Conservation (phyloP, 2,113 vertebrate species). For the Anguilla japonica region DNA sequence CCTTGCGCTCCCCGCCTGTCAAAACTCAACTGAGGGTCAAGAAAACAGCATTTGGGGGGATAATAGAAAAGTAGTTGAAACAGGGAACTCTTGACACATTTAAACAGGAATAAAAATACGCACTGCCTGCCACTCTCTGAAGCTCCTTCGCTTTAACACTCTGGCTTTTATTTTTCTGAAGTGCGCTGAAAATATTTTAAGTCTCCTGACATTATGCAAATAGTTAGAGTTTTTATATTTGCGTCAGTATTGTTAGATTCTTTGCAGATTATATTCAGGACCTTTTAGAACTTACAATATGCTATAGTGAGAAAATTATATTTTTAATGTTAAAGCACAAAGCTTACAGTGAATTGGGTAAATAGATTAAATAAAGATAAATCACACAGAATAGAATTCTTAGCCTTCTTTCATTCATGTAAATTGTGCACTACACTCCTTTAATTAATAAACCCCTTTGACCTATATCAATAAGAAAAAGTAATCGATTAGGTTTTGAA, state of each 20-base stretch:
- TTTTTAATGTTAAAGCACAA: too few species aligned
- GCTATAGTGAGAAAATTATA: too few species aligned
- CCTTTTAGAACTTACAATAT: too few species aligned
- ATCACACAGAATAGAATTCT: too few species aligned
- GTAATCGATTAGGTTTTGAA: too few species aligned
- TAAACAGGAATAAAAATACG: conserved; percentile 37
- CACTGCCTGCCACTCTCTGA: conserved; percentile 10
- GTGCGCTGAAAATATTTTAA: not conserved
- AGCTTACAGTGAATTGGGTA: too few species aligned
- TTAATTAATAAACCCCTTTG: not conserved
- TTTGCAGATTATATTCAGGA: too few species aligned
- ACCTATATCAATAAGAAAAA: too few species aligned
- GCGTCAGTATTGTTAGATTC: too few species aligned
- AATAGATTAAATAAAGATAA: too few species aligned
- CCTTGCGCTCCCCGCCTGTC: conserved; percentile 49
- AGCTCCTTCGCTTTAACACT: not conserved
- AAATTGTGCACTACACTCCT: conserved; percentile 49
- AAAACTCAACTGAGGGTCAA: conserved; percentile 61
- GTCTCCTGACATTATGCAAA: not conserved
- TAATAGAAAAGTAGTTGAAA: conserved; percentile 60
- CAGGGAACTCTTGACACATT: conserved; percentile 60
- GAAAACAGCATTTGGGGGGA: conserved; percentile 53
- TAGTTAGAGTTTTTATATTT: not conserved
- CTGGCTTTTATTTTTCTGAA: conserved; percentile 12
- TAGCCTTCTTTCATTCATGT: conserved; percentile 31